Percentiles rank a stretch among this genome's conserved stretches.
These are phyloP conservation scores for Larimichthys polyactis DNA, from an alignment of 2,113 vertebrate genomes.

Conservation along the genomic window DNA sequence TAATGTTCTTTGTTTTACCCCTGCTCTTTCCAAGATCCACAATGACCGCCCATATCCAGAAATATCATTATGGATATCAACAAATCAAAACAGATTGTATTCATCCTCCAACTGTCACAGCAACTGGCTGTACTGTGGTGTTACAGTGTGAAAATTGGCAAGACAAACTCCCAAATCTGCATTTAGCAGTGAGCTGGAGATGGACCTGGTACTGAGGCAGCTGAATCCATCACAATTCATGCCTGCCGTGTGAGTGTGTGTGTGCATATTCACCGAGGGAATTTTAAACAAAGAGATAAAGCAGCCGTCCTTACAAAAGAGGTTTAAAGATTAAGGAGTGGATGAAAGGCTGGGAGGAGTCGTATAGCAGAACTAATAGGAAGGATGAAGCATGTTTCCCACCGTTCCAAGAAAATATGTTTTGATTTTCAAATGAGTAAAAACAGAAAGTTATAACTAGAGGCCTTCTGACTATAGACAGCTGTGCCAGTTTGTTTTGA, in stretches of 20 bases:
- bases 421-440: slow-evolving; percentile 72
- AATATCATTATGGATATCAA: slow-evolving; percentile 47
- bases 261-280: slow-evolving; percentile 1
- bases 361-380: slow-evolving; percentile 53
- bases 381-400: slow-evolving; percentile 52
- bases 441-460: slow-evolving; percentile 68
- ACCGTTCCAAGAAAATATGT: slow-evolving; percentile 63
- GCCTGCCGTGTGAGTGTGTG: slow-evolving; percentile 7
- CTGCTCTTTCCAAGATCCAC: slow-evolving; percentile 32
- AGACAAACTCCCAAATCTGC: slow-evolving; percentile 42
- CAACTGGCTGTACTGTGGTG: slow-evolving; percentile 30
- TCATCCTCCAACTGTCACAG: slow-evolving; percentile 17
- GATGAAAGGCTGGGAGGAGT: slow-evolving; percentile 29
- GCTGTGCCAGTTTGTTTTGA: slow-evolving; percentile 73
- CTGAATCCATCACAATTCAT: slow-evolving; percentile 21
- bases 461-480: slow-evolving; percentile 61
- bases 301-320: not conserved
- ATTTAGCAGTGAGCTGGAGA: slow-evolving; percentile 35
- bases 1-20: slow-evolving; percentile 30
- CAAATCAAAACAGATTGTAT: slow-evolving; percentile 53
- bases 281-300: slow-evolving; percentile 32
- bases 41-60: slow-evolving; percentile 44
- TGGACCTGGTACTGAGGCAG: slow-evolving; percentile 14
- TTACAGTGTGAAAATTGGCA: slow-evolving; percentile 61
- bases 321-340: slow-evolving; percentile 39